A percentile compares a stretch with the other conserved stretches of the same genome.
phyloP scores from a whole-genome alignment of 1,140 invertebrate genomes.

The Drosophila oshimai region DNA sequence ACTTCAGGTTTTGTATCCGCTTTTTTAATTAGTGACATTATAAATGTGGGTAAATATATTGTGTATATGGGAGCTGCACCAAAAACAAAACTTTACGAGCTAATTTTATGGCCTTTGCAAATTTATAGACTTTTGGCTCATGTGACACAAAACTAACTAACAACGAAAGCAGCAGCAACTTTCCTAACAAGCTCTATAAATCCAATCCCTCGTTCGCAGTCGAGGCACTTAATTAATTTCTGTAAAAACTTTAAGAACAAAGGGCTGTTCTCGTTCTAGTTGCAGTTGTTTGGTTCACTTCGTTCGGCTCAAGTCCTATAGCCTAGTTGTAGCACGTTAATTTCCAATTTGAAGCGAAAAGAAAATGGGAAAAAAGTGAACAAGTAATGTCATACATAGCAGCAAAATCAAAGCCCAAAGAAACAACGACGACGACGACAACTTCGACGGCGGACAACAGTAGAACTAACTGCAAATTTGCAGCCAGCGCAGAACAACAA shows the following conservation, averaged over 20 bases:
- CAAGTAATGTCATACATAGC: conserved; percentile 62
- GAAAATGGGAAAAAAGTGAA: conserved; percentile 30
- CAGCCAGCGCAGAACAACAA: conserved; percentile 30
- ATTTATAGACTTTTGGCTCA: conserved; percentile 61
- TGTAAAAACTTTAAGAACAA: conserved; percentile 77
- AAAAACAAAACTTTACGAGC: conserved; percentile 60
- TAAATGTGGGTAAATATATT: conserved; percentile 34
- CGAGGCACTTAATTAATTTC: conserved; percentile 76
- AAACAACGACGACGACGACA: conserved; percentile 34
- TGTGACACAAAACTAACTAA: conserved; percentile 54
- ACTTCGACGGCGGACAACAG: conserved; percentile 48
- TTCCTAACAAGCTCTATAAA: conserved; percentile 72
- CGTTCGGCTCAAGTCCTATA: conserved; percentile 42
- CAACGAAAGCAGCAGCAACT: conserved; percentile 40
- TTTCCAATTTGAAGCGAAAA: conserved; percentile 69
- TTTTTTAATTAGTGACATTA: conserved; percentile 66
- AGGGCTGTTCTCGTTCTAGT: conserved; percentile 44
- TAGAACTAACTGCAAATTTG: conserved; percentile 77
- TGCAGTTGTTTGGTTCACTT: conserved; percentile 17
- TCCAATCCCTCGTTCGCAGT: conserved; percentile 33
- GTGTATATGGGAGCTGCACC: not conserved
- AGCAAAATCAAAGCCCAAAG: conserved; percentile 51
- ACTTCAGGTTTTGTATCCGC: conserved; percentile 32
- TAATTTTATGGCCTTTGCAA: conserved; percentile 58
- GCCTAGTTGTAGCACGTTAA: conserved; percentile 69